Evolutionary conservation across 2,888 invertebrate species (phyloP).

Genomic region (Trachelus tabidus): DNA sequence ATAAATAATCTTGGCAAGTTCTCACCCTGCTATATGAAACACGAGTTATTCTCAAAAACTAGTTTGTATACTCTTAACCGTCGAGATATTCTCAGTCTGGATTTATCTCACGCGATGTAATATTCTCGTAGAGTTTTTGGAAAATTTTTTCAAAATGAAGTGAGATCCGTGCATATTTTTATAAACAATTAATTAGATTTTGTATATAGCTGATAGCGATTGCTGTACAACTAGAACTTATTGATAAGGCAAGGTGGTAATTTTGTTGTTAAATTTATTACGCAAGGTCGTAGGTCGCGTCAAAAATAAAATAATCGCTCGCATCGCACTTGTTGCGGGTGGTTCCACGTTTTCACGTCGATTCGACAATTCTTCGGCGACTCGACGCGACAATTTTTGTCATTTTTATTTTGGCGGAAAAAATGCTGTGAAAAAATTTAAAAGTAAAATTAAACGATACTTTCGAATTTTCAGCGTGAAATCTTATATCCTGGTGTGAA

Average conservation of each 20-base stretch:
- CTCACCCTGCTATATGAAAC: no score
- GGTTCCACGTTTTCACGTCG: neutral
- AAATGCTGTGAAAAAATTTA: neutral
- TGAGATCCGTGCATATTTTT: no score
- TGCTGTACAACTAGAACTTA: neutral
- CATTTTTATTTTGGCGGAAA: neutral
- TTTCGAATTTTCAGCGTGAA: neutral
- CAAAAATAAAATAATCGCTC: neutral
- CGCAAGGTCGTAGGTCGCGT: neutral
- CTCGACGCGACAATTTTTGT: neutral
- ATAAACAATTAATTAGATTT: no score
- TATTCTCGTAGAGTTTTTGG: no score
- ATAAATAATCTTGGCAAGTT: no score
- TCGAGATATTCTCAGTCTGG: no score
- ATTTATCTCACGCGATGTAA: no score
- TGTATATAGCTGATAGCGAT: no score
- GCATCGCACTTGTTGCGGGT: neutral
- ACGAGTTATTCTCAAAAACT: no score
- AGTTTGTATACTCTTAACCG: no score
- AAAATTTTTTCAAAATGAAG: no score
- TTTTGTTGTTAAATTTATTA: neutral
- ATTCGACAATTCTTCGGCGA: neutral
- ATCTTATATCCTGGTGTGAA: neutral
- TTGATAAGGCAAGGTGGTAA: neutral
- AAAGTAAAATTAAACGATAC: neutral